Conservation (phyloP, 2,113 vertebrate genomes). For the Corythaixoides concolor region DNA sequence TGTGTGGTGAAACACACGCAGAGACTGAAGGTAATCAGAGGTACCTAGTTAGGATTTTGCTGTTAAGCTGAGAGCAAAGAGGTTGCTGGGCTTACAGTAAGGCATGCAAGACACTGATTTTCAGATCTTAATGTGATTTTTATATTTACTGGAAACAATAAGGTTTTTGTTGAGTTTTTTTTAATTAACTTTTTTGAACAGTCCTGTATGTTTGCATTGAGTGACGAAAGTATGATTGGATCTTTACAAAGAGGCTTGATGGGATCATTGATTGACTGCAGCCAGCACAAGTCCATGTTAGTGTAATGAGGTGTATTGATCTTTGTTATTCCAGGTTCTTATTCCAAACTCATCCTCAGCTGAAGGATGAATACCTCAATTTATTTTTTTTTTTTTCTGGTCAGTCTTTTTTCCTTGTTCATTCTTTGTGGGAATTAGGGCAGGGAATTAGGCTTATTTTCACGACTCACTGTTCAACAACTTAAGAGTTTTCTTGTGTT, state of each 20-base stretch:
- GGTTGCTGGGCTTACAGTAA: background rate
- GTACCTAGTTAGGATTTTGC: background rate
- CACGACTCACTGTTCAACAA: background rate
- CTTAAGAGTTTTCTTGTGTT: conserved; percentile 7
- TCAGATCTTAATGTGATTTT: background rate
- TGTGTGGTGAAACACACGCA: background rate
- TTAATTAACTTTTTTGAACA: background rate
- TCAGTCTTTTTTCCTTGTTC: background rate
- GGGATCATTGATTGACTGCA: background rate
- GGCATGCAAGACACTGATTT: background rate
- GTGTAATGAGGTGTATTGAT: background rate
- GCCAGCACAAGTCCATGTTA: background rate
- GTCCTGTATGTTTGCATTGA: background rate
- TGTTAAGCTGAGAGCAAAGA: background rate
- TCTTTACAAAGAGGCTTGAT: background rate
- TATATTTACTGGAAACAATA: background rate
- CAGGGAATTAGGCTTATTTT: conserved; percentile 35
- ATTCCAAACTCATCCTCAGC: background rate
- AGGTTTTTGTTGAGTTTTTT: background rate
- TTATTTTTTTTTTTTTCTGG: background rate
- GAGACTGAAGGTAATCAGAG: background rate
- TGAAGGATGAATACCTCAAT: background rate
- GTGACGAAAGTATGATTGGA: background rate
- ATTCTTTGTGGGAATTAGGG: background rate
- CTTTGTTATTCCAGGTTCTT: background rate